Conservation (phyloP, 53 echinoderm and acorn worm species). For the Paelopatides confundens region DNA sequence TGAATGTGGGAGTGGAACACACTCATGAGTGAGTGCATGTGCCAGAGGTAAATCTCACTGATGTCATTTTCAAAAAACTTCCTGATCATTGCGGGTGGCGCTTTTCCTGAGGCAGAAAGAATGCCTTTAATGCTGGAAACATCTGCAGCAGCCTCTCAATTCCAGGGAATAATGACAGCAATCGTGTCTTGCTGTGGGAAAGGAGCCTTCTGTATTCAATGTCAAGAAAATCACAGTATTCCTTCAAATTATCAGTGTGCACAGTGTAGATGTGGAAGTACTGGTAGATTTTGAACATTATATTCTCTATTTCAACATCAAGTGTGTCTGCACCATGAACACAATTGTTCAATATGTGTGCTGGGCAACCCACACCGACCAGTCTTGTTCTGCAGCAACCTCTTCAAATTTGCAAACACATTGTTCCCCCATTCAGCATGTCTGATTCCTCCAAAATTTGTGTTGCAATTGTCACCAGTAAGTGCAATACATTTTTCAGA, state of each 20-base stretch:
- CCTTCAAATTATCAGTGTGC: background rate
- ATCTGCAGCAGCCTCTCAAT: background rate
- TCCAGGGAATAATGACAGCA: constrained; percentile 12
- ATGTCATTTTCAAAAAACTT: background rate
- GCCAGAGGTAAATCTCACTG: constrained; percentile 8
- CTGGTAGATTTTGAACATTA: constrained; percentile 13
- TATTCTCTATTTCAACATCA: background rate
- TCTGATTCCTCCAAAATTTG: constrained; percentile 14
- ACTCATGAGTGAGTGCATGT: constrained; percentile 1
- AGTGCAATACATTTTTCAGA: constrained; percentile 25
- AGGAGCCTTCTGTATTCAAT: background rate
- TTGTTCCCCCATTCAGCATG: constrained; percentile 1
- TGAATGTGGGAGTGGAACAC: constrained; percentile 22
- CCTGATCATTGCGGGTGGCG: background rate
- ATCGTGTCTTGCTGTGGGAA: constrained; percentile 3
- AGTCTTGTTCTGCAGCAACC: background rate
- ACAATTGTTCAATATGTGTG: constrained; percentile 7
- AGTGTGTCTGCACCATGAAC: constrained; percentile 15
- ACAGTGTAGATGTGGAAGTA: constrained; percentile 16
- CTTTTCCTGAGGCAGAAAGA: background rate
- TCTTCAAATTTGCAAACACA: constrained; percentile 13
- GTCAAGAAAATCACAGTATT: background rate
- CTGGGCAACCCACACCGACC: background rate
- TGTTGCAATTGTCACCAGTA: constrained; percentile 18
- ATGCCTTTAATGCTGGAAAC: constrained; percentile 7